Base-by-base conservation (phyloP, 2,888 invertebrate genomes). In the Perizoma flavofasciatum region DNA sequence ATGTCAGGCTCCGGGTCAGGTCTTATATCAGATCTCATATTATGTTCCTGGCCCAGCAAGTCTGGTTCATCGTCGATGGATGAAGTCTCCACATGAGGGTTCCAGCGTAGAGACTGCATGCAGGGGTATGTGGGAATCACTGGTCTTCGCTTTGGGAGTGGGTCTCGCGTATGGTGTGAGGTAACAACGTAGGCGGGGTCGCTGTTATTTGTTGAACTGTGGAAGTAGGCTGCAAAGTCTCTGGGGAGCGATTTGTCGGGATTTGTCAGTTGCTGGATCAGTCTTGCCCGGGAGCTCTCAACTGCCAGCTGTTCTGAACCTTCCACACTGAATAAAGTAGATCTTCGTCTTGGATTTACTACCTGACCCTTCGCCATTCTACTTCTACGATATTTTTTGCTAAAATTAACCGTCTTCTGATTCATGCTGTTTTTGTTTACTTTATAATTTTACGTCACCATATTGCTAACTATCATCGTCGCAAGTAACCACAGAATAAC, bases 211-310 rank as follows among this genome's bases (percentile, higher is more conserved):
- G 61, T 64, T 4, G 74, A 56, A 8, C 72, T 74, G 22, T 68
- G 66, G 62, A 70, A 79, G 61, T 72, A 77, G 4, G 81, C 76
- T 8, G 77, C 50, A 49, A 80, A 82, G 59, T 84, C 83, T 50
- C 70, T 72, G 5, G 57, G 35, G 65, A 7, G 70, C 44, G 5
- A 5, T 43, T 68, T 60, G 11, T 66, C 4, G 32, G 54, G 45
- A 5, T 48, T 46, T 11, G 10, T 72, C 0, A 75, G 46, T 4
- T 73, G 69, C 39, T 69, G 69, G 48, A 74, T 72, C 4, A 77
- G 57, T 55, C 69, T 71, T 5, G 78, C 79, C 40, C 74, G 71
- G 2, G 69, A 66, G 56, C 77, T 78, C 50, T 78, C 74, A 4
- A 55, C 54, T 0, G 74, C 68, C 67, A 79, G 68, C 10, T 56